Conservation (phyloP, 2,797 vertebrate genomes). For the Syncerus caffer region DNA sequence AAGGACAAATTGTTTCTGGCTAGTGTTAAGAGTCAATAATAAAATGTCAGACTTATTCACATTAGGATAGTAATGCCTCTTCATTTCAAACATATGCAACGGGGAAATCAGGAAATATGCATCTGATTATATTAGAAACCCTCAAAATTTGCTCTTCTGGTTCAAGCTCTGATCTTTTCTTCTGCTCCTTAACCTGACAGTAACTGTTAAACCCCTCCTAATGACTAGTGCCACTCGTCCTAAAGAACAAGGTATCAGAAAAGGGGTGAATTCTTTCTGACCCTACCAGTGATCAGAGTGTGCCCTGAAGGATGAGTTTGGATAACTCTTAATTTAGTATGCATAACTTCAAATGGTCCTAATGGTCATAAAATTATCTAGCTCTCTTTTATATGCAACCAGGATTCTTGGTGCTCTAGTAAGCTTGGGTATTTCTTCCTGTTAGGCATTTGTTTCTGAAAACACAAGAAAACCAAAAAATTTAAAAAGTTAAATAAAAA, state of each 20-base stretch:
- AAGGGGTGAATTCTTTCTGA: slow-evolving; percentile 61
- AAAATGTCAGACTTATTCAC: neutral
- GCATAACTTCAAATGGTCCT: slow-evolving; percentile 58
- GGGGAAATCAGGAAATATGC: neutral
- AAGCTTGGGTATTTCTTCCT: neutral
- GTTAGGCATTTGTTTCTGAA: slow-evolving; percentile 16
- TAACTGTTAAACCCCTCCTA: neutral
- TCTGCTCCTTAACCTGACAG: neutral
- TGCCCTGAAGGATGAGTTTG: slow-evolving; percentile 66
- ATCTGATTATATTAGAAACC: neutral
- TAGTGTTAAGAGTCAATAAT: neutral
- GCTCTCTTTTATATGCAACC: neutral
- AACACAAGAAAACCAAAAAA: neutral
- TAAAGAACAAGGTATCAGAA: neutral
- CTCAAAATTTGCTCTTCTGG: neutral
- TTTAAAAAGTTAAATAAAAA: neutral
- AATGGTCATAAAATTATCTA: slow-evolving; percentile 53
- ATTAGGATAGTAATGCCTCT: neutral
- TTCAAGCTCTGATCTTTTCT: neutral
- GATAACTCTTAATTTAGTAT: slow-evolving; percentile 66
- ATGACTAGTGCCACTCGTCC: neutral
- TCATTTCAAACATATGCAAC: neutral
- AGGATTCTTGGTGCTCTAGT: neutral
- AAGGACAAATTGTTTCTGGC: neutral
- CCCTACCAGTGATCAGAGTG: slow-evolving; percentile 39